Percentiles rank a stretch among this genome's conserved stretches.
These are phyloP conservation scores for Agriopis leucophaearia DNA, from an alignment of 2,888 invertebrate genomes.

Conservation along the genomic window DNA sequence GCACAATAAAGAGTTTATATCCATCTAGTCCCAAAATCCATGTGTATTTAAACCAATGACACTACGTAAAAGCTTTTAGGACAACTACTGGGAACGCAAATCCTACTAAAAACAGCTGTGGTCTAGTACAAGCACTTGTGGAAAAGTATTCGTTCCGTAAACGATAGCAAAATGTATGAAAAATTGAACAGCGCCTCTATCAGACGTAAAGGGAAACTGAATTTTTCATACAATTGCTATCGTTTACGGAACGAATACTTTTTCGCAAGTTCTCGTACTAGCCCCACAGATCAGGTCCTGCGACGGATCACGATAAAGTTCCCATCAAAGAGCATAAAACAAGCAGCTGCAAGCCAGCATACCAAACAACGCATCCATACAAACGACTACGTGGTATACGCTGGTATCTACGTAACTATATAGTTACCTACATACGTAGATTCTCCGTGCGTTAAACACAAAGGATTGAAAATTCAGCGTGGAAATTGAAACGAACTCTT, in stretches of 20 bases:
- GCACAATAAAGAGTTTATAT: no score
- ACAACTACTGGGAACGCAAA: neutral
- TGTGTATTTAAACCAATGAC: no score
- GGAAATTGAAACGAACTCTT: slow-evolving; percentile 33
- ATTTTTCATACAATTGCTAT: no score
- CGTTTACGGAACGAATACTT: no score
- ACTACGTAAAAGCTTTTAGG: neutral
- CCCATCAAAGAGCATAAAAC: neutral
- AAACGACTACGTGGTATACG: neutral
- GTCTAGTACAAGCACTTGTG: no score
- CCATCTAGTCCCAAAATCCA: no score
- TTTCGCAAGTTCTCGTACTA: no score
- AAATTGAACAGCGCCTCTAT: no score
- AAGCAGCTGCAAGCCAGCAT: neutral
- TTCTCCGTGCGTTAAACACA: slow-evolving; percentile 22
- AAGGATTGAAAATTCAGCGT: slow-evolving; percentile 34
- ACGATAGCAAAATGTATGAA: no score
- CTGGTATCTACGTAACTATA: neutral
- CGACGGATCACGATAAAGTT: neutral
- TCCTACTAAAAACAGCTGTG: neutral
- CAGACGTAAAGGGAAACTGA: no score
- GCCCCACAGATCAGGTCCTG: no score
- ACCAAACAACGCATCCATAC: slow-evolving; percentile 1
- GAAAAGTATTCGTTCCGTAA: no score
- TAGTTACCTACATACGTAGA: neutral